phyloP scores from a whole-genome alignment of 2,797 vertebrate genomes.

The Protonibea diacanthus region DNA sequence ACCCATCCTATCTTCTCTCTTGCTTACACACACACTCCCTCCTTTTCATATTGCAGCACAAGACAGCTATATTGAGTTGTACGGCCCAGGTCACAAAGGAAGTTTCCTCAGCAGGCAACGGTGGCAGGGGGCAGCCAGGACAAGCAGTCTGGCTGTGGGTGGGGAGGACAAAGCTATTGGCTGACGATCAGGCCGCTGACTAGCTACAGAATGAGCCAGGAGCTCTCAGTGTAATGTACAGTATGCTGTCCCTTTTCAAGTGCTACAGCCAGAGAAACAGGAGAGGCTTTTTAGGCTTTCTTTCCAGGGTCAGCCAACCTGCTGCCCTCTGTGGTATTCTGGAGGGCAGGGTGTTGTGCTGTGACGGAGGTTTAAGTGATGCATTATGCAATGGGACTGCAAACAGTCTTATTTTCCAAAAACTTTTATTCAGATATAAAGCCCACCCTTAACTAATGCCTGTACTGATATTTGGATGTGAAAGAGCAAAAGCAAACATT shows the following conservation, averaged over 20 bases:
- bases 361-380: constrained; percentile 34
- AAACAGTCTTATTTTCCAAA: neutral
- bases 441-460: neutral
- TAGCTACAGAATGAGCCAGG: constrained; percentile 55
- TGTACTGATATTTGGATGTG: neutral
- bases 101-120: constrained; percentile 47
- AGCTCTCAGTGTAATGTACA: constrained; percentile 75
- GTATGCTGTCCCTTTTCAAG: constrained; percentile 73
- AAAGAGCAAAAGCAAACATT: no score
- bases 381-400: constrained; percentile 15
- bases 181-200: constrained; percentile 35
- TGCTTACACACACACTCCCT: neutral
- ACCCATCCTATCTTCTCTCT: neutral
- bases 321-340: constrained; percentile 76
- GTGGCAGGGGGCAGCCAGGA: constrained; percentile 27
- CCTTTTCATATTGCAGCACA: constrained; percentile 4
- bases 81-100: constrained; percentile 41
- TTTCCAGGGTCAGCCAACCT: constrained; percentile 73
- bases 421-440: neutral
- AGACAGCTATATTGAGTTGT: constrained; percentile 24
- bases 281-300: constrained; percentile 77
- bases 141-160: constrained; percentile 32
- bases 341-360: constrained; percentile 33
- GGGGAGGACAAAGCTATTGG: constrained; percentile 57
- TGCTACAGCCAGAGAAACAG: constrained; percentile 69